Evolutionary conservation across 2,113 vertebrate genomes (phyloP).

Genomic region (Salvator merianae): DNA sequence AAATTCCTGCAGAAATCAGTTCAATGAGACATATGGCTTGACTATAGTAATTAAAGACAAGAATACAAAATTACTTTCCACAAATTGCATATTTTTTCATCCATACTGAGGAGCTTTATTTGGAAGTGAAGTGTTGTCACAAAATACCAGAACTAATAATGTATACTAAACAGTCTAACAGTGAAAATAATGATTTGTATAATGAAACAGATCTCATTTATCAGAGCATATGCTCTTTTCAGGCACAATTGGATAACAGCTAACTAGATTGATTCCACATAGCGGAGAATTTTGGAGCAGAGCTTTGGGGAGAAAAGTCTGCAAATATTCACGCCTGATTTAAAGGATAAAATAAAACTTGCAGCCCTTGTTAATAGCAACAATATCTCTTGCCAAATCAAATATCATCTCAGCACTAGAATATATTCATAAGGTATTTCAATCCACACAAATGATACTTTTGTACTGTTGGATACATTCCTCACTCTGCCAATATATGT

Average conservation of each 20-base stretch:
- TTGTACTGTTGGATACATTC: neutral
- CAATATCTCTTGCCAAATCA: neutral
- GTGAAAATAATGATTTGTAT: neutral
- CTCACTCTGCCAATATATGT: neutral
- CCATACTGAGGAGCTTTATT: no score
- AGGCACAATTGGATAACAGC: neutral
- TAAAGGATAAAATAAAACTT: neutral
- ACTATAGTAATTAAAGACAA: no score
- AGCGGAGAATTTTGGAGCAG: neutral
- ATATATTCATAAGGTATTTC: constrained; percentile 3
- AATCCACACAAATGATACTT: neutral
- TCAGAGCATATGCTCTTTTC: neutral
- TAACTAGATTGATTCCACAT: neutral
- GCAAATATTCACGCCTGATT: neutral
- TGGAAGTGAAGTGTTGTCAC: no score
- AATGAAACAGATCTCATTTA: neutral
- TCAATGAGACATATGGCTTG: no score
- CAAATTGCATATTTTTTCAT: no score
- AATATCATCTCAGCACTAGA: neutral
- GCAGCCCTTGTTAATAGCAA: neutral
- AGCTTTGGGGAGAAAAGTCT: neutral
- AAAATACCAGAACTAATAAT: no score
- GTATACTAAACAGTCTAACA: neutral
- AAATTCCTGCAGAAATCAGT: no score
- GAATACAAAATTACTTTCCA: no score